Conservation (phyloP, 2,888 invertebrate species). For the Boloria selene region DNA sequence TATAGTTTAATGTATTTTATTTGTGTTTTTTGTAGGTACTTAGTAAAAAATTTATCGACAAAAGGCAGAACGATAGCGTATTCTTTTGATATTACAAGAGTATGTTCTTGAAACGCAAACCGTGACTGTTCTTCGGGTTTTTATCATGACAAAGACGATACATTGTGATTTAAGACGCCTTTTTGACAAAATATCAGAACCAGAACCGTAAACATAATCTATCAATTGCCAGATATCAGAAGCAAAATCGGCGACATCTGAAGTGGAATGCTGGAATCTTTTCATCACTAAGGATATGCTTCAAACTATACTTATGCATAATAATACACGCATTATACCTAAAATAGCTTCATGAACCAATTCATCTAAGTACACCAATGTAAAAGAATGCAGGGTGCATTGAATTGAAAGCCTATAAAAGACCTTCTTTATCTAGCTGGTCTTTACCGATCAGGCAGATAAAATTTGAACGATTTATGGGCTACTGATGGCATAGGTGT, state of each 20-base stretch:
- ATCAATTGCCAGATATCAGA: conserved; percentile 36
- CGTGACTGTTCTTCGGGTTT: conserved; percentile 25
- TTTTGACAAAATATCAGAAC: conserved; percentile 38
- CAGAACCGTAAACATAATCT: conserved; percentile 34
- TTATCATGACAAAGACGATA: conserved; percentile 28
- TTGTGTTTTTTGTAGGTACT: conserved; percentile 22
- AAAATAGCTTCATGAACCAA: conserved; percentile 25
- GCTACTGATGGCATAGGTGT: conserved; percentile 31
- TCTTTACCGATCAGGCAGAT: background rate
- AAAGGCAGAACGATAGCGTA: background rate
- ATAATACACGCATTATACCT: conserved; percentile 29
- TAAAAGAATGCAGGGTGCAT: conserved; percentile 26
- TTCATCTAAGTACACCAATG: conserved; percentile 23
- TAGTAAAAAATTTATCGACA: conserved; percentile 24
- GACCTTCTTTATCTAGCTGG: conserved; percentile 24
- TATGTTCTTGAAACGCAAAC: too few species aligned
- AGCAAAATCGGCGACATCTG: conserved; percentile 31
- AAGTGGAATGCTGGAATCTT: conserved; percentile 30
- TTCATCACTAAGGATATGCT: conserved; percentile 30
- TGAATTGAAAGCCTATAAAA: conserved; percentile 23
- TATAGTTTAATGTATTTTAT: conserved; percentile 31
- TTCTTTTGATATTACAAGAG: conserved; percentile 14
- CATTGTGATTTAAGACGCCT: conserved; percentile 29
- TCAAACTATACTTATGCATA: conserved; percentile 24
- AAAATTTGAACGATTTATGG: conserved; percentile 32